Percentiles rank a stretch among this genome's conserved stretches.
Conservation (phyloP, 1,140 invertebrate genomes). For the Lepidurus couesii region DNA sequence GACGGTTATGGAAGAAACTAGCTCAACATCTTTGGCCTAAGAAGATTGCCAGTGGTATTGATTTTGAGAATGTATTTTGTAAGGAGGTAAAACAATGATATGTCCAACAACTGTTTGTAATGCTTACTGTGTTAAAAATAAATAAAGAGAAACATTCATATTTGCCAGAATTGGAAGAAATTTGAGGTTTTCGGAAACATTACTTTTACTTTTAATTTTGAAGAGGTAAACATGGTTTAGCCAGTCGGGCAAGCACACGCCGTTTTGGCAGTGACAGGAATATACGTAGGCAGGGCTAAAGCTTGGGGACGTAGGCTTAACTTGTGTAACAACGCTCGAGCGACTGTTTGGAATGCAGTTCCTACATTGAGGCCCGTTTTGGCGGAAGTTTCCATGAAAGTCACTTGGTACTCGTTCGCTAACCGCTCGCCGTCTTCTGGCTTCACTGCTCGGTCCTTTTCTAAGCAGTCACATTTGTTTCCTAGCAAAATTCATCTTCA, state of each 20-base stretch:
- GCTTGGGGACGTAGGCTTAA: slow-evolving; percentile 17
- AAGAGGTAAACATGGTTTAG: background rate
- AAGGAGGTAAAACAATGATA: slow-evolving; percentile 6
- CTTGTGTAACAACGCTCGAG: slow-evolving; percentile 40
- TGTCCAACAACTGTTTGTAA: background rate
- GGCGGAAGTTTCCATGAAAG: slow-evolving; percentile 53
- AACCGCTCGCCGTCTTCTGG: slow-evolving; percentile 63
- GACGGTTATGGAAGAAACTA: background rate
- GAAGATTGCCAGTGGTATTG: background rate
- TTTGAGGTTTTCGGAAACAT: background rate
- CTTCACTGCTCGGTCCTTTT: slow-evolving; percentile 62
- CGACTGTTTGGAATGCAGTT: slow-evolving; percentile 51
- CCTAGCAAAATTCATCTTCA: slow-evolving; percentile 51
- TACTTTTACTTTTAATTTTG: background rate
- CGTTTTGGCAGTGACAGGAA: background rate
- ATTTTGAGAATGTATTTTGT: background rate
- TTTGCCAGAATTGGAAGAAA: background rate
- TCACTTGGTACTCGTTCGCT: slow-evolving; percentile 47
- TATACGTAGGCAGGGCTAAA: background rate
- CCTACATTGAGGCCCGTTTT: slow-evolving; percentile 54
- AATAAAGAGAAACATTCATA: background rate
- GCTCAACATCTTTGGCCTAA: background rate
- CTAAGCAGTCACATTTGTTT: slow-evolving; percentile 62
- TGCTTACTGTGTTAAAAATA: background rate
- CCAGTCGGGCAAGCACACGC: background rate